Percentiles rank a stretch among this genome's conserved stretches.
phyloP scores from a whole-genome alignment of 2,888 invertebrate genomes.

The Drosophila austrosaltans region DNA sequence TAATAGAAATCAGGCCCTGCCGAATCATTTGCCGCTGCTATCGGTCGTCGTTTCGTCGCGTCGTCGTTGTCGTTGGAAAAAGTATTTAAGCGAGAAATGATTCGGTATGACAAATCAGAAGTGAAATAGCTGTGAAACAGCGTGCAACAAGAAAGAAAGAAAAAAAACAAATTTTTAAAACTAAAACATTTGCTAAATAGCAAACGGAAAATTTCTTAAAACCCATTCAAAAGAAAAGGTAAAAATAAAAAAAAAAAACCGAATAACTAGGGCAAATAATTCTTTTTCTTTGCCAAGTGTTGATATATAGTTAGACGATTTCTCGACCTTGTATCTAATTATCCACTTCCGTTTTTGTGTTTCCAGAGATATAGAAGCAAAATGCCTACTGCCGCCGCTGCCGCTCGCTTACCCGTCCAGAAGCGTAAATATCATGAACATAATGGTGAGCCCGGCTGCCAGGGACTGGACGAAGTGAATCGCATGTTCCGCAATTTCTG shows the following conservation, averaged over 20 bases:
- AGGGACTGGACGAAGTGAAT: conserved; percentile 75
- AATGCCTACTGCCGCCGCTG: conserved; percentile 56
- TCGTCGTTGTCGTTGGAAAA: conserved; percentile 25
- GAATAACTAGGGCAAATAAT: conserved; percentile 21
- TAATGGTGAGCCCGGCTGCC: conserved; percentile 80
- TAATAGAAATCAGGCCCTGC: conserved; percentile 41
- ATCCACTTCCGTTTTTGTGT: conserved; percentile 19
- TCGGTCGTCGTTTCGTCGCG: conserved; percentile 19
- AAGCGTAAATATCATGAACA: conserved; percentile 69
- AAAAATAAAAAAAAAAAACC: conserved; percentile 11
- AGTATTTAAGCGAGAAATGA: conserved; percentile 72
- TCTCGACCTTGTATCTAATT: conserved; percentile 15
- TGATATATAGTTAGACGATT: conserved; percentile 5
- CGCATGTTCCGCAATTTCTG: conserved; percentile 80
- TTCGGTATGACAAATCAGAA: conserved; percentile 73
- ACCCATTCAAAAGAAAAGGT: neutral
- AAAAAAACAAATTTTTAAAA: neutral
- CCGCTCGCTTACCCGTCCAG: conserved; percentile 67
- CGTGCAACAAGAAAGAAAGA: conserved; percentile 21
- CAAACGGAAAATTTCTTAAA: no score
- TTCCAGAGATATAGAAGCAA: neutral
- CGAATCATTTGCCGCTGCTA: conserved; percentile 16
- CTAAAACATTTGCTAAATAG: no score
- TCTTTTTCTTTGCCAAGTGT: neutral
- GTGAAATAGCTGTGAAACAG: conserved; percentile 61